Percentiles rank a stretch among this genome's conserved stretches.
Conservation (phyloP, 2,113 vertebrate genomes). For the Anolis carolinensis region DNA sequence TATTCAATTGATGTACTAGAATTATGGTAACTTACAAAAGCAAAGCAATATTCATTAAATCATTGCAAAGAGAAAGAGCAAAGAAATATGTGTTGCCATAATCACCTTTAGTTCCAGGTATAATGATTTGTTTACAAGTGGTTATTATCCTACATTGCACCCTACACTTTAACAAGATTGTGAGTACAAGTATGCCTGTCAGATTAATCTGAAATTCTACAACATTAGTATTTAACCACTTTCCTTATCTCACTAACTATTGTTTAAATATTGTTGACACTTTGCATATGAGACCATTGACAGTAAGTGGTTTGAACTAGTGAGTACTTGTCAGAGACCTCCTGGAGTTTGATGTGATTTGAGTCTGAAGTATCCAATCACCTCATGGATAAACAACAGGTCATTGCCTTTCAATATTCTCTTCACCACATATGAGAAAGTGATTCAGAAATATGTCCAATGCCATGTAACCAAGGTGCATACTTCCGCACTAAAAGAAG, state of each 20-base stretch:
- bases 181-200: constrained; percentile 30
- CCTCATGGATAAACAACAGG: constrained; percentile 58
- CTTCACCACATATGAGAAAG: constrained; percentile 17
- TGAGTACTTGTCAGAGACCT: constrained; percentile 67
- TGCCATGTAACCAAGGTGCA: neutral
- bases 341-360: constrained; percentile 51
- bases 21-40: neutral
- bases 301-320: constrained; percentile 59
- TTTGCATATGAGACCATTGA: constrained; percentile 58
- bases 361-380: constrained; percentile 55
- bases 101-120: neutral
- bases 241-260: constrained; percentile 59
- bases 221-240: constrained; percentile 56
- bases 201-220: constrained; percentile 52
- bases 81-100: fast-evolving
- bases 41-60: neutral
- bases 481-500: neutral
- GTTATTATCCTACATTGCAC: constrained; percentile 5
- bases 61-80: constrained; percentile 15
- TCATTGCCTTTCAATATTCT: constrained; percentile 51
- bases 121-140: neutral
- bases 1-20: neutral
- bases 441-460: constrained; percentile 15
- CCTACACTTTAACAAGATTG: constrained; percentile 9
- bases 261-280: constrained; percentile 63